phyloP scores from a whole-genome alignment of 1,140 invertebrate species.

The Habropoda laboriosa region DNA sequence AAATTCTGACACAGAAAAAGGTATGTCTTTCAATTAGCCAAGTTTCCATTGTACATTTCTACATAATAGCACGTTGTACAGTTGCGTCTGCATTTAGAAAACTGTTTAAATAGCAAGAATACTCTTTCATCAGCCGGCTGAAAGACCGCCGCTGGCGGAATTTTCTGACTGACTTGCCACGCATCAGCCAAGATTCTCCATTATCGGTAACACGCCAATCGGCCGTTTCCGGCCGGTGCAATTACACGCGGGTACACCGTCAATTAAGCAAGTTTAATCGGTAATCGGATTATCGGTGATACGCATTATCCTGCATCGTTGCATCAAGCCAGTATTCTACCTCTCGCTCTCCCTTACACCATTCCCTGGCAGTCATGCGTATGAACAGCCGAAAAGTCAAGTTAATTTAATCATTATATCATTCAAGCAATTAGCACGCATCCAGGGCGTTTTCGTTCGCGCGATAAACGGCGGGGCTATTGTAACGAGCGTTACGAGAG shows the following conservation, averaged over 20 bases:
- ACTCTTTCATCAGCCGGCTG: background rate
- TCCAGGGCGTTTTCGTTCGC: background rate
- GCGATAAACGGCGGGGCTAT: conserved; percentile 32
- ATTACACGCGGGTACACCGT: conserved; percentile 60
- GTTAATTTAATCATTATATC: conserved; percentile 52
- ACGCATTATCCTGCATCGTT: conserved; percentile 52
- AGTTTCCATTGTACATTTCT: too few species aligned
- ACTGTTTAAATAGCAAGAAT: too few species aligned
- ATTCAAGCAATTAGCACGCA: conserved; percentile 40
- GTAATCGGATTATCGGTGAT: conserved; percentile 64
- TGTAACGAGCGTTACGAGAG: background rate
- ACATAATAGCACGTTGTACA: too few species aligned
- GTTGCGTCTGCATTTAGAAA: too few species aligned
- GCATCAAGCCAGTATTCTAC: conserved; percentile 2
- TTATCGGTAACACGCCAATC: conserved; percentile 53
- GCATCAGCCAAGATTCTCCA: conserved; percentile 34
- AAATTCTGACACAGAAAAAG: too few species aligned
- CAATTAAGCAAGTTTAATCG: conserved; percentile 67
- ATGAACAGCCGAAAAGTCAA: conserved; percentile 47
- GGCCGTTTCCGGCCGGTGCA: conserved; percentile 46
- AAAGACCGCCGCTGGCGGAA: conserved; percentile 4
- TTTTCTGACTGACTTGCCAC: conserved; percentile 45
- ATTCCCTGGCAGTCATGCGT: background rate
- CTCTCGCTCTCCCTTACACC: background rate
- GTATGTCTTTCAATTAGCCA: too few species aligned